phyloP scores from a whole-genome alignment of 2,113 vertebrate species.

The Hylia prasina region DNA sequence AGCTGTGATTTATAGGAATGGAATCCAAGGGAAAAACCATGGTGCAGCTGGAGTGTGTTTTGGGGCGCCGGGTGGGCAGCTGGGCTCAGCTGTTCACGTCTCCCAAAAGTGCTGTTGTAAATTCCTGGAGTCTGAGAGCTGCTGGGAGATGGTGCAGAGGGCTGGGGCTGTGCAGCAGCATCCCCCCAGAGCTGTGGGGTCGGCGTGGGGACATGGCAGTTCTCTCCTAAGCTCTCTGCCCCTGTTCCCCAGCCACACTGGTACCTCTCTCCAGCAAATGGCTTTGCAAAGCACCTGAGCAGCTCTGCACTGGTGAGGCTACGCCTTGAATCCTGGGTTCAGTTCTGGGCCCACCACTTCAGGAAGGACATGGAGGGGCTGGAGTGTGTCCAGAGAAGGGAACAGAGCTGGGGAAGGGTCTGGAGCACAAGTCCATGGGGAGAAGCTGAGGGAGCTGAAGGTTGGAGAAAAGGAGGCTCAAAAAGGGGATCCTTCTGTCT shows the following conservation, averaged over 20 bases:
- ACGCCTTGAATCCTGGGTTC: neutral
- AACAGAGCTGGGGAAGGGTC: neutral
- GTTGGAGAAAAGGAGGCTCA: neutral
- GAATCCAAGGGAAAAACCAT: rapidly evolving
- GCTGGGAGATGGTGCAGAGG: neutral
- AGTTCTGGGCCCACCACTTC: neutral
- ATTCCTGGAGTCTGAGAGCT: neutral
- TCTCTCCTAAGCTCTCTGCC: neutral
- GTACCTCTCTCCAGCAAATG: neutral
- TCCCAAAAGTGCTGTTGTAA: neutral
- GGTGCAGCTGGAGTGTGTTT: neutral
- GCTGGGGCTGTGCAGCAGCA: neutral
- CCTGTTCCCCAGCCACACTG: neutral
- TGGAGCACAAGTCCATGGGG: neutral
- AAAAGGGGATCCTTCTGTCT: neutral
- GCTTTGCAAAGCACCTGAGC: neutral
- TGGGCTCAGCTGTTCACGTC: neutral
- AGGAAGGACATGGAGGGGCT: neutral
- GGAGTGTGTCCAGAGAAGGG: neutral
- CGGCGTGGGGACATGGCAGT: neutral
- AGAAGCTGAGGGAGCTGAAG: neutral
- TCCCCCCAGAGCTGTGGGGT: neutral
- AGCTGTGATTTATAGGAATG: neutral
- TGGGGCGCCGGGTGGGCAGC: neutral
- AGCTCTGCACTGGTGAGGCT: neutral